phyloP scores from a whole-genome alignment of 2,888 invertebrate genomes.

The Rosalia funebris region DNA sequence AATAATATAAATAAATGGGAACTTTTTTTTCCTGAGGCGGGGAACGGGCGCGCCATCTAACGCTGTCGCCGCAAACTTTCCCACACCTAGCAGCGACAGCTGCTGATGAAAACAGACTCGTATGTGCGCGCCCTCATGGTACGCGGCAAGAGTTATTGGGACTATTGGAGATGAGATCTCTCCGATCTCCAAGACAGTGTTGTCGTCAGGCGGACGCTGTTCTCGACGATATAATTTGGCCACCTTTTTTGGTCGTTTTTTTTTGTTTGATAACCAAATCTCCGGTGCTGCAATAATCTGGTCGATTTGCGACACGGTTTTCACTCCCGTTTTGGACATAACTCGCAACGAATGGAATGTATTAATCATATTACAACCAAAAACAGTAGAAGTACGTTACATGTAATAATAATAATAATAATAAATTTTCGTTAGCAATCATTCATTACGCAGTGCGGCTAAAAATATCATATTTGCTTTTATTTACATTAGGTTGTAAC shows the following conservation, averaged over 20 bases:
- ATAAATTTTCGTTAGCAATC: no score
- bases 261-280: background rate
- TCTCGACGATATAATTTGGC: background rate
- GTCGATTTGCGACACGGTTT: background rate
- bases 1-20: conserved; percentile 35
- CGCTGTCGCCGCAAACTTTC: background rate
- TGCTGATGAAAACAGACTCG: background rate
- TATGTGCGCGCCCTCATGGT: background rate
- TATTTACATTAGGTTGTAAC: no score
- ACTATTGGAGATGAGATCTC: background rate
- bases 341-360: background rate
- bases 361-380: background rate
- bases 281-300: background rate
- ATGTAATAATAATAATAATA: no score
- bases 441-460: no score
- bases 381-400: no score
- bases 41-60: conserved; percentile 2
- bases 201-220: background rate
- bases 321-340: background rate
- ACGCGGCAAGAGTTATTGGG: background rate
- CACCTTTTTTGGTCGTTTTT: background rate
- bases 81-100: background rate
- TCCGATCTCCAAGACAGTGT: background rate
- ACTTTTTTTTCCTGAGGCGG: conserved; percentile 1
- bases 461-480: no score